Percentiles rank a stretch among this genome's conserved stretches.
Evolutionary conservation across 2,797 vertebrate species (phyloP).

Genomic region (Nyctalus aviator): DNA sequence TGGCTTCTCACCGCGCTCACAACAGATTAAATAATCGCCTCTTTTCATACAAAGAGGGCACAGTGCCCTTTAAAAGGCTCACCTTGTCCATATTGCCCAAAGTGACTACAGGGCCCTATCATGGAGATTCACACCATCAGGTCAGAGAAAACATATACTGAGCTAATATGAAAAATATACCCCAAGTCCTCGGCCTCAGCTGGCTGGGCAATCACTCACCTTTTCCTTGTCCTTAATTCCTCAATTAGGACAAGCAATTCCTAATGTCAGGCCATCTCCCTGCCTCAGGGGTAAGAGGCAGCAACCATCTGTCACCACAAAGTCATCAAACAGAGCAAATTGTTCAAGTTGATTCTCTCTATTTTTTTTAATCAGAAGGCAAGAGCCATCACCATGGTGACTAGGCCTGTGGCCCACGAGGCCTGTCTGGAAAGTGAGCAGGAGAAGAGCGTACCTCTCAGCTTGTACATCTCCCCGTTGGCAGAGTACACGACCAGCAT

Average conservation of each 20-base stretch:
- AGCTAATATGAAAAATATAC: not conserved
- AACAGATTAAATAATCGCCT: not conserved
- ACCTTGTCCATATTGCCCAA: not conserved
- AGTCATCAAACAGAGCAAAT: not conserved
- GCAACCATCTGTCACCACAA: not conserved
- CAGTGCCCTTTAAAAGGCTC: not conserved
- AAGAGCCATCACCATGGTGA: not conserved
- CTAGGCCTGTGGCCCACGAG: fast-evolving
- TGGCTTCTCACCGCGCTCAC: not conserved
- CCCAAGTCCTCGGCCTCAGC: not conserved
- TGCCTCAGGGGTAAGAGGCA: not conserved
- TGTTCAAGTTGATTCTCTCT: not conserved
- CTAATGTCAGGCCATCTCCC: not conserved
- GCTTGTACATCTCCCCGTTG: conserved; percentile 96
- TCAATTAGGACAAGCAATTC: not conserved
- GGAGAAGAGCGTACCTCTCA: conserved; percentile 91
- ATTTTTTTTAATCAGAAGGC: not conserved
- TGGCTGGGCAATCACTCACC: not conserved
- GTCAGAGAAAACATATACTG: not conserved
- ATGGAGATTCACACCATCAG: not conserved
- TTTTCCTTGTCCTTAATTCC: not conserved
- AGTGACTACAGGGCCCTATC: not conserved
- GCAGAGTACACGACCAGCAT: conserved; percentile 96
- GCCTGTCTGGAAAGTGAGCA: not conserved
- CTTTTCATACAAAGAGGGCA: not conserved